Evolutionary conservation across 2,797 vertebrate species (phyloP), one percentile per base, ranked within the genome.

Genomic region (Sebastes goodei): DNA sequence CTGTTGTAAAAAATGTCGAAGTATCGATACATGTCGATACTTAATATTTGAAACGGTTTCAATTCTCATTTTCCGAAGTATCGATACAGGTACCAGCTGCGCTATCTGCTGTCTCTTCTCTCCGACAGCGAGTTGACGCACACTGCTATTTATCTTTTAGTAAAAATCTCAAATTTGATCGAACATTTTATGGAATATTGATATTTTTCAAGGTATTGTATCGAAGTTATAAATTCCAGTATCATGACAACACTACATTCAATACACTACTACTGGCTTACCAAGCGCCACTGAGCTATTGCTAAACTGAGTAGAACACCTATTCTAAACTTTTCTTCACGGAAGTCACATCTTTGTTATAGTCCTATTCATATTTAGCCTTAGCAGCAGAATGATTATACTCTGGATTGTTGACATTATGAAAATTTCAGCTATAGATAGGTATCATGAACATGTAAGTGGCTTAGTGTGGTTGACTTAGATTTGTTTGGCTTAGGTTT

Each of bases 111-210:
- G 38, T 15, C 38, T 42, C 38, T 42, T 42, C 38, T 42, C 14
- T 42, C 38, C 3, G 6, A 42, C 38, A 42, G 38, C 14, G 38
- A 17, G 14, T 42, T 42, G 38, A 42, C 38, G 0, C 38, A 42
- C 38, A 42, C 38, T 7, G 38, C 38, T 42, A 42, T 42, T 42
- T 42, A 42, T 15, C 6, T 42, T 42, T 15, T 42, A 42, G 38
- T 42, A 42, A 42, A 42, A 46, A 46, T 46, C 42, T 4, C 4
- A 38, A 17, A 46, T 20, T 46, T 46, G 42, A 46, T 46, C 1
- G 2, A 46, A 46, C 0, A 2, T 17, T 0, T 1, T 7, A 46
- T 46, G 0, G 6, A 46, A 46, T 7, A 17, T 46, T 15, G 42
- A 46, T 46, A 46, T 46, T 46, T 17, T 46, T 46, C 42, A 46